Percentiles rank a stretch among this genome's conserved stretches.
Evolutionary conservation across 2,888 invertebrate species (phyloP).

Genomic region (Eupithecia tripunctaria): DNA sequence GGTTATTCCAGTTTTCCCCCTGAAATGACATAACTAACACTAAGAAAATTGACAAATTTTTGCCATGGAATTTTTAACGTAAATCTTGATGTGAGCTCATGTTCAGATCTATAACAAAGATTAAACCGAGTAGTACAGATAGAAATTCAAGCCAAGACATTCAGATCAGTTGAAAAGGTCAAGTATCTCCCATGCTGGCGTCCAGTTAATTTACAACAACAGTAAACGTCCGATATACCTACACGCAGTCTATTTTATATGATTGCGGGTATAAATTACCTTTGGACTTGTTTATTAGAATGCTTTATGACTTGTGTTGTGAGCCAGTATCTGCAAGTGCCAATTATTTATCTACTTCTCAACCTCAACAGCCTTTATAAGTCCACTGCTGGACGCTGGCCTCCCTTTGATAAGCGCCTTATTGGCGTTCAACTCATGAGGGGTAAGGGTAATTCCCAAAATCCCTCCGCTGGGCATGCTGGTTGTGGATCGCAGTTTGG

Average conservation of each 20-base stretch:
- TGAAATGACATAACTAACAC: no score
- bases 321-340: conserved; percentile 6
- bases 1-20: no score
- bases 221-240: conserved; percentile 45
- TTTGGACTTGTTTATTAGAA: conserved; percentile 35
- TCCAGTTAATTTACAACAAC: conserved; percentile 50
- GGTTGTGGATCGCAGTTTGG: no score
- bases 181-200: conserved; percentile 52
- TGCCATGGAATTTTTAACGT: background rate
- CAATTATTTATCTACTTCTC: background rate
- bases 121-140: background rate
- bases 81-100: background rate
- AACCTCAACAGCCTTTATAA: no score
- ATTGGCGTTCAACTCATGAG: no score
- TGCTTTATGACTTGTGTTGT: conserved; percentile 27
- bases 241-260: conserved; percentile 39
- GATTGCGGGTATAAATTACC: conserved; percentile 41
- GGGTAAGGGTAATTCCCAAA: no score
- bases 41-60: background rate
- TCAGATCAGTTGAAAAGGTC: conserved; percentile 52
- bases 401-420: no score
- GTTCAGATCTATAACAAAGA: background rate
- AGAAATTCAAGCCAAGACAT: background rate
- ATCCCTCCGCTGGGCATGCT: no score
- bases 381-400: no score